Evolutionary conservation across 2,888 invertebrate genomes (phyloP), one percentile per base, ranked within the genome.

Genomic region (Polietes domitor): DNA sequence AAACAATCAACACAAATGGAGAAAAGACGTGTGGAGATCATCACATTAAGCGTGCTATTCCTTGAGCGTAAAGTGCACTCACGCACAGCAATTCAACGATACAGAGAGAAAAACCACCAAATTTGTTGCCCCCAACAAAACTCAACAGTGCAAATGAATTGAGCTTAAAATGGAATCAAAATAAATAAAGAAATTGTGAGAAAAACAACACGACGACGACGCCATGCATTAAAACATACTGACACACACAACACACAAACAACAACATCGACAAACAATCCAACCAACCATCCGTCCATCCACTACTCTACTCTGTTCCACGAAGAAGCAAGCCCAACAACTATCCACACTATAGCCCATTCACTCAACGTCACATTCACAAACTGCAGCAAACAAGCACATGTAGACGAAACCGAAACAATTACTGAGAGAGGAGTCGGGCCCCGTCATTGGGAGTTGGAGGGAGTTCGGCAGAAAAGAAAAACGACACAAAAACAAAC

Each of bases 11-110:
- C 21, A 21, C 37, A 43, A 15, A 21, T 26, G n/a, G 9, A 43
- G n/a, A 21, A 43, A 50, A 21, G 28, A 26, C 4, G 37, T 24
- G 28, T 50, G n/a, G n/a, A n/a, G 15, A 26, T 26, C 2, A 58
- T 26, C 58, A n/a, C n/a, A 58, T 26, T 58, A 58, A 58, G 26
- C 26, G 58, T 58, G 58, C 58, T 58, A 58, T 58, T 24, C 58
- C 26, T 2, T n/a, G 7, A 17, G 43, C n/a, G 43, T 4, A 68
- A 19, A 65, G 41, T 28, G 37, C 32, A 65, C 19, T 19, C n/a
- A 68, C 17, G 19, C 21, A 65, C 53, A 53, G 24, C 5, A 19
- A 53, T 5, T 7, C 1, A 53, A 12, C 21, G 5, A 53, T 9
- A 24, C 53, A 21, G 9, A 21, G 21, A 53, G 24, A 53, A 2